Conservation (phyloP, 1,140 invertebrate genomes). For the Cotesia typhae region DNA sequence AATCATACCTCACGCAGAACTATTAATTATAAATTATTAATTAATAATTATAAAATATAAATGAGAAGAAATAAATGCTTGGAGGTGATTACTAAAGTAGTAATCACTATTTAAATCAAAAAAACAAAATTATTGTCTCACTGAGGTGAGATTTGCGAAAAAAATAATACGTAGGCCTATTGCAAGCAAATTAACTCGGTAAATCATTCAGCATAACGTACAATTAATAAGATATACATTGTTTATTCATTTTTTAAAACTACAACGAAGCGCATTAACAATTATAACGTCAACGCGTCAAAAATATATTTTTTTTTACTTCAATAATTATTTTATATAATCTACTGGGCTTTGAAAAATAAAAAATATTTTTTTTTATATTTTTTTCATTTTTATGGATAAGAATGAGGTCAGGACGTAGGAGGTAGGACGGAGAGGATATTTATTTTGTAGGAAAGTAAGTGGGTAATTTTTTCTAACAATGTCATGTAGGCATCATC, state of each 20-base stretch:
- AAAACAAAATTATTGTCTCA: neutral
- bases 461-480: constrained; percentile 27
- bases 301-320: constrained; percentile 5
- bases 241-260: constrained; percentile 1
- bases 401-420: neutral
- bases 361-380: constrained; percentile 54
- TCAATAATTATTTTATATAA: constrained; percentile 41
- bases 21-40: too few species aligned
- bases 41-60: too few species aligned
- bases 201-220: neutral
- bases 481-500: constrained; percentile 42
- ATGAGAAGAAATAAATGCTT: too few species aligned
- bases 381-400: constrained; percentile 31
- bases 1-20: neutral
- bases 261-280: constrained; percentile 18
- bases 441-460: constrained; percentile 6
- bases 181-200: constrained; percentile 1
- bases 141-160: neutral
- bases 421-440: constrained; percentile 14
- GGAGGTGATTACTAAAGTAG: neutral
- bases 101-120: neutral
- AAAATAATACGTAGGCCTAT: neutral
- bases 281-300: constrained; percentile 25
- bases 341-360: constrained; percentile 52
- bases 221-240: neutral